A percentile compares a stretch with the other conserved stretches of the same genome.
Evolutionary conservation across 2,113 vertebrate genomes (phyloP).

Genomic region (Aviceda subcristata): DNA sequence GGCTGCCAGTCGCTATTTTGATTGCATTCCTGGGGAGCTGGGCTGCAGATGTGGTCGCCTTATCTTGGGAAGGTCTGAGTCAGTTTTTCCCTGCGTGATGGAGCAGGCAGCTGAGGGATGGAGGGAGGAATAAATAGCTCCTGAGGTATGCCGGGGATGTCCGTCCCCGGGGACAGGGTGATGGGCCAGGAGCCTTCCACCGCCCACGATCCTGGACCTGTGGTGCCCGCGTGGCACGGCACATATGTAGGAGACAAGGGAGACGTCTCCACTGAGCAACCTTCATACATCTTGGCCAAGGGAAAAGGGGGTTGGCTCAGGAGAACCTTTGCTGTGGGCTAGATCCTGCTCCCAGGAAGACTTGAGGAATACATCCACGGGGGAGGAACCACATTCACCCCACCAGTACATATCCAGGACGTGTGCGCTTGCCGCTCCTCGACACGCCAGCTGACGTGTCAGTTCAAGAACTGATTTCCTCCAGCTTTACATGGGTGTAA

Average conservation of each 20-base stretch:
- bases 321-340: not conserved
- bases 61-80: constrained; percentile 66
- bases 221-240: rapidly evolving
- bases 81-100: constrained; percentile 48
- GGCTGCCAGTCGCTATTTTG: constrained; percentile 8
- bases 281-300: not conserved
- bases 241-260: rapidly evolving
- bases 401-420: rapidly evolving
- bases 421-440: rapidly evolving
- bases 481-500: not conserved
- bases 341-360: not conserved
- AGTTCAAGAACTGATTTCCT: not conserved
- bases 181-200: not conserved
- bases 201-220: not conserved
- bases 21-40: constrained; percentile 39
- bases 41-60: constrained; percentile 54
- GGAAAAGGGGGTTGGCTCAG: not conserved
- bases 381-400: not conserved
- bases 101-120: constrained; percentile 36
- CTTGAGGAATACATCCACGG: not conserved
- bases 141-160: not conserved
- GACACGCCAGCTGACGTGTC: not conserved
- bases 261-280: not conserved
- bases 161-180: not conserved
- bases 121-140: constrained; percentile 51